A percentile compares a stretch with the other conserved stretches of the same genome.
Conservation (phyloP, 2,888 invertebrate species). For the Pammene fasciana region DNA sequence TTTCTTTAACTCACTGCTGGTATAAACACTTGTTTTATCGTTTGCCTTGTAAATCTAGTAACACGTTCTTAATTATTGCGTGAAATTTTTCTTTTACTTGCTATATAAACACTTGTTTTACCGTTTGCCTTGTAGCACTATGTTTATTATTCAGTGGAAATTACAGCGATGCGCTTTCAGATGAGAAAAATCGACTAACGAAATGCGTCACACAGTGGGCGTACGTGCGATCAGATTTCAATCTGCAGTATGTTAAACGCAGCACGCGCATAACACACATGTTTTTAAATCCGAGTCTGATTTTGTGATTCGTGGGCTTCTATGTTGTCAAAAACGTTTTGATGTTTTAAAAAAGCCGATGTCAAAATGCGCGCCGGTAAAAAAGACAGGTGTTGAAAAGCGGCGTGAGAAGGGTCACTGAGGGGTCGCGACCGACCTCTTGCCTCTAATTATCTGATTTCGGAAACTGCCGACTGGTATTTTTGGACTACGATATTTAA, state of each 20-base stretch:
- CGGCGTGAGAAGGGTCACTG: constrained; percentile 62
- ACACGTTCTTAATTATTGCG: too few relatives aligned
- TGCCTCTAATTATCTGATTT: constrained; percentile 56
- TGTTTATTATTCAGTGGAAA: constrained; percentile 54
- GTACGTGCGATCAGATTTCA: constrained; percentile 69
- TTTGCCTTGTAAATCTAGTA: constrained; percentile 13
- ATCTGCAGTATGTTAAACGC: constrained; percentile 58
- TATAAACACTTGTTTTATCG: constrained; percentile 47
- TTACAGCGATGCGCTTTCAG: constrained; percentile 50
- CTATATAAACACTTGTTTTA: constrained; percentile 48
- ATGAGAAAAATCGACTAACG: constrained; percentile 49
- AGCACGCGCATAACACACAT: constrained; percentile 42
- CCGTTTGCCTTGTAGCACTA: constrained; percentile 42
- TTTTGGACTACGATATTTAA: constrained; percentile 38
- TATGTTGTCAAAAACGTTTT: constrained; percentile 51
- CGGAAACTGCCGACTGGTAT: constrained; percentile 19
- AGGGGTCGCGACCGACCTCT: constrained; percentile 48
- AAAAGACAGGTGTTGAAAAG: constrained; percentile 60
- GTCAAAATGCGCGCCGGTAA: constrained; percentile 51
- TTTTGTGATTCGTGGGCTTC: constrained; percentile 4
- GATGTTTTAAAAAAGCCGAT: constrained; percentile 57
- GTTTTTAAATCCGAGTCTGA: constrained; percentile 20
- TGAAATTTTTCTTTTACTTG: constrained; percentile 50
- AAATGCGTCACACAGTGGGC: constrained; percentile 65
- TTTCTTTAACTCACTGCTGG: constrained; percentile 51